A percentile compares a stretch with the other conserved stretches of the same genome.
Conservation (phyloP, 2,888 invertebrate genomes). For the Pollenia amentaria region DNA sequence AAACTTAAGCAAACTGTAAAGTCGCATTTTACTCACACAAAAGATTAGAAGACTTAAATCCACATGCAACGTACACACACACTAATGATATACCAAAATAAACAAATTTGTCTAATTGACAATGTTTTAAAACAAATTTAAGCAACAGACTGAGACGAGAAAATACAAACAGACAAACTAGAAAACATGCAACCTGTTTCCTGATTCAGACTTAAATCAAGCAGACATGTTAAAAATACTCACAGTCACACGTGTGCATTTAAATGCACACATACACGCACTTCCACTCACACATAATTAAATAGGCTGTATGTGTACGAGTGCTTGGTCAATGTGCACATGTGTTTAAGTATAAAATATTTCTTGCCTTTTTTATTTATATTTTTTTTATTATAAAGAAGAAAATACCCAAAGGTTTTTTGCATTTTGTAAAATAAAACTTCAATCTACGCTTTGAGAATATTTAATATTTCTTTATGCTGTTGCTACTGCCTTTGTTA, state of each 20-base stretch:
- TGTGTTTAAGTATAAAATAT: slow-evolving; percentile 33
- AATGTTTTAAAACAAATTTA: slow-evolving; percentile 51
- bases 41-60: slow-evolving; percentile 28
- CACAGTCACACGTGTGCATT: neutral
- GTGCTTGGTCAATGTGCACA: slow-evolving; percentile 23
- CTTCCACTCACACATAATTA: no score
- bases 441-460: slow-evolving; percentile 67
- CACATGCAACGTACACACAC: slow-evolving; percentile 8
- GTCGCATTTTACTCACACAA: slow-evolving; percentile 24
- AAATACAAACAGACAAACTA: slow-evolving; percentile 35
- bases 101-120: slow-evolving; percentile 63
- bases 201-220: slow-evolving; percentile 63
- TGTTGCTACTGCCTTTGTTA: neutral
- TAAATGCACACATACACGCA: neutral
- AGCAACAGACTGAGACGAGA: neutral
- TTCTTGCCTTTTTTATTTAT: neutral
- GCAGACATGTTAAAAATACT: slow-evolving; percentile 9
- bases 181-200: slow-evolving; percentile 70
- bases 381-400: slow-evolving; percentile 7
- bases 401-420: slow-evolving; percentile 63
- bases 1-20: slow-evolving; percentile 39
- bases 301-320: neutral
- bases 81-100: slow-evolving; percentile 7
- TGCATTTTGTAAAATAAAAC: slow-evolving; percentile 39
- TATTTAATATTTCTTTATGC: slow-evolving; percentile 59